Evolutionary conservation across 2,888 invertebrate species (phyloP).

Genomic region (Lissocephala sabroskyi): DNA sequence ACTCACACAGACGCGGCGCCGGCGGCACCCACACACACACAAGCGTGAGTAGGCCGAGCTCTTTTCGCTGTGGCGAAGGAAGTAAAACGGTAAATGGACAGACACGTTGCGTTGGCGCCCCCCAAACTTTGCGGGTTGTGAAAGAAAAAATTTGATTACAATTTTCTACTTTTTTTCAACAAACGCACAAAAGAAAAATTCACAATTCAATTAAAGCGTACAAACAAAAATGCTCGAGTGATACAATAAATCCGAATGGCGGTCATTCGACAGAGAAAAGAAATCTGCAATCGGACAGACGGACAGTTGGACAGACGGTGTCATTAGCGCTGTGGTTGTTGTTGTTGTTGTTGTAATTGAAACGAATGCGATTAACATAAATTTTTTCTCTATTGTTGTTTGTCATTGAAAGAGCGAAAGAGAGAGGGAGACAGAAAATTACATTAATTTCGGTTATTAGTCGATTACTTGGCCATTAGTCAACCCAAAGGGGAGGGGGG

Average conservation of each 20-base stretch:
- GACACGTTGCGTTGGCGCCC: slow-evolving; percentile 18
- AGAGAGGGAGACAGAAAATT: slow-evolving; percentile 30
- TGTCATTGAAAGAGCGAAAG: background rate
- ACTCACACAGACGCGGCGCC: background rate
- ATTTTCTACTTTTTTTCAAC: no score
- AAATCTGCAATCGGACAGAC: background rate
- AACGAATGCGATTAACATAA: slow-evolving; percentile 68
- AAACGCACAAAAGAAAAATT: no score
- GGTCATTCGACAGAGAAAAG: slow-evolving; percentile 1
- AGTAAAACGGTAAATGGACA: no score
- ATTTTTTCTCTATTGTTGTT: slow-evolving; percentile 27
- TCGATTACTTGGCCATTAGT: slow-evolving; percentile 51
- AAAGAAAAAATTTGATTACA: no score
- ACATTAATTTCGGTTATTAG: slow-evolving; percentile 54
- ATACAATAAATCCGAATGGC: slow-evolving; percentile 18
- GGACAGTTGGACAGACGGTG: no score
- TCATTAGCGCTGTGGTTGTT: slow-evolving; percentile 25
- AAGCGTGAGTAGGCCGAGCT: background rate
- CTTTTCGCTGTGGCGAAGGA: slow-evolving; percentile 4
- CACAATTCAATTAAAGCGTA: slow-evolving; percentile 46
- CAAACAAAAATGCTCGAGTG: no score
- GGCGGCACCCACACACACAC: slow-evolving; percentile 6
- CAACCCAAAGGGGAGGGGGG: slow-evolving; percentile 6
- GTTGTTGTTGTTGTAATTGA: slow-evolving; percentile 53
- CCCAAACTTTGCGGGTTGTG: background rate